Conservation (phyloP, 2,113 vertebrate genomes). For the Tylochromis polylepis region DNA sequence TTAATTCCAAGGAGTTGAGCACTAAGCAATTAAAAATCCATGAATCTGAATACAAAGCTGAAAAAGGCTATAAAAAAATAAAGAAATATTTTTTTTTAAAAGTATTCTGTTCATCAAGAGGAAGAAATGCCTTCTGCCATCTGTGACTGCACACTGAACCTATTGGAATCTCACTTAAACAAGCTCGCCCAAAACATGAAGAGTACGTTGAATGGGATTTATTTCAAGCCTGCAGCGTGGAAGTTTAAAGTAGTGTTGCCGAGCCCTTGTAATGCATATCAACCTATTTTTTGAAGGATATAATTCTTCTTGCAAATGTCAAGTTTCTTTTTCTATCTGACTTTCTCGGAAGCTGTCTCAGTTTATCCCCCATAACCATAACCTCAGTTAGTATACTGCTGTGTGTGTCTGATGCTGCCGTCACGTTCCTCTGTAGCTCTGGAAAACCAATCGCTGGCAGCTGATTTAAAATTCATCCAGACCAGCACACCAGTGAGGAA, state of each 20-base stretch:
- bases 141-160: background rate
- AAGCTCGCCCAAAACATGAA: background rate
- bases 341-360: background rate
- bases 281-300: background rate
- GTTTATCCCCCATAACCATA: background rate
- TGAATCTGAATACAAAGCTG: background rate
- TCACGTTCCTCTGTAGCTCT: background rate
- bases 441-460: background rate
- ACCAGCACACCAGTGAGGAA: background rate
- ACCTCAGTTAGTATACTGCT: background rate
- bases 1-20: background rate
- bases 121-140: background rate
- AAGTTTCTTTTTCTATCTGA: background rate
- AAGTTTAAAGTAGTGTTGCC: background rate
- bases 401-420: background rate
- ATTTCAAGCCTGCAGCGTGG: background rate
- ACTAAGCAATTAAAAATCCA: background rate
- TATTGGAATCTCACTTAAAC: background rate
- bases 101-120: background rate
- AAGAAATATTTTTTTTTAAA: background rate
- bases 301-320: background rate
- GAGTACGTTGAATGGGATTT: background rate
- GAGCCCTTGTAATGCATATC: background rate
- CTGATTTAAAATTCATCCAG: background rate
- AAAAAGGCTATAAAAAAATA: background rate